Percentiles rank a stretch among this genome's conserved stretches.
These are phyloP conservation scores for Gadus chalcogrammus DNA, from an alignment of 2,113 vertebrate genomes.

Conservation along the genomic window DNA sequence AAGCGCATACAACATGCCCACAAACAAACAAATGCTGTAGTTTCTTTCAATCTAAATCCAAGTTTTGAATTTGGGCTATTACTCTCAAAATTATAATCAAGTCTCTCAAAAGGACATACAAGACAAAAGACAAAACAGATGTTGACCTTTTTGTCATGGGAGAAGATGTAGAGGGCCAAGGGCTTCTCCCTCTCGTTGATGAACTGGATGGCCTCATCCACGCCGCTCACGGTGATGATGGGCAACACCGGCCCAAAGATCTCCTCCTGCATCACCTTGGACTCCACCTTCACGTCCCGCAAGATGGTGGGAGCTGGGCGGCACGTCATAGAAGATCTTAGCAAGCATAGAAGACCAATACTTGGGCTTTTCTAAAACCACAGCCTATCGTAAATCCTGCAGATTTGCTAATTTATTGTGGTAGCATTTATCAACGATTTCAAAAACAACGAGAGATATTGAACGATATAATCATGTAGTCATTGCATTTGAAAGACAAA, in stretches of 20 bases:
- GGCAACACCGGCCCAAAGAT: slow-evolving; percentile 94
- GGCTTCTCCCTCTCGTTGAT: slow-evolving; percentile 87
- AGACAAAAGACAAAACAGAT: not conserved
- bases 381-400: no score
- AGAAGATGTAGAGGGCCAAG: slow-evolving; percentile 85
- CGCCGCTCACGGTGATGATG: slow-evolving; percentile 71
- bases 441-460: no score
- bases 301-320: slow-evolving; percentile 86
- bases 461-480: no score
- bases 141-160: slow-evolving; percentile 75
- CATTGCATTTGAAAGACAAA: no score
- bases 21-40: no score
- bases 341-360: not conserved
- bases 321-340: not conserved
- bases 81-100: no score
- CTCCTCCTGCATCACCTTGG: slow-evolving; percentile 93
- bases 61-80: no score
- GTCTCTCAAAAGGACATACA: no score
- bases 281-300: slow-evolving; percentile 77
- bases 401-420: no score
- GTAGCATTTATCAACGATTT: no score
- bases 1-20: no score
- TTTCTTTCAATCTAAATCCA: no score
- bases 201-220: slow-evolving; percentile 85
- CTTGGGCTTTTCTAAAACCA: not conserved